Conservation (phyloP, 2,888 invertebrate species). For the Agrotis puta region DNA sequence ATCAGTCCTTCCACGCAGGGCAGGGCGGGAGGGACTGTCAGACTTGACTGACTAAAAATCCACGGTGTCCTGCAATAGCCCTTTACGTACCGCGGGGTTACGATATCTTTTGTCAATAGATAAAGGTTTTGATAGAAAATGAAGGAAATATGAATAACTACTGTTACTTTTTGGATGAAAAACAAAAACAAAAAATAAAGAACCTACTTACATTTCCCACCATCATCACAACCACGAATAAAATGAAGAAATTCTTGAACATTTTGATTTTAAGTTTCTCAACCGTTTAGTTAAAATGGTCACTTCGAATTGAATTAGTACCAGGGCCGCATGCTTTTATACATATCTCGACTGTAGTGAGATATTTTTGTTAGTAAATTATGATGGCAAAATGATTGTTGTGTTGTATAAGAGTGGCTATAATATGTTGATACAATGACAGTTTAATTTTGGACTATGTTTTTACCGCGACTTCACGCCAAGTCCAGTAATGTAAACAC, state of each 20-base stretch:
- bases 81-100: too few species aligned
- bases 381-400: slow-evolving; percentile 45
- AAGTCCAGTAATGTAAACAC: too few species aligned
- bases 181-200: not conserved
- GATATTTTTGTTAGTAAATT: slow-evolving; percentile 39
- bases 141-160: too few species aligned
- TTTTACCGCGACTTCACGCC: not conserved
- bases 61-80: too few species aligned
- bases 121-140: not conserved
- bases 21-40: too few species aligned
- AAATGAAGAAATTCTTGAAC: slow-evolving; percentile 39
- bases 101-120: too few species aligned
- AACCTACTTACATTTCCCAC: slow-evolving; percentile 45
- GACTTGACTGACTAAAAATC: too few species aligned
- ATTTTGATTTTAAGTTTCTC: slow-evolving; percentile 21
- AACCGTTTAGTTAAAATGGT: slow-evolving; percentile 12
- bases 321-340: slow-evolving; percentile 31
- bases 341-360: slow-evolving; percentile 5
- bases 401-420: slow-evolving; percentile 6
- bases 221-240: slow-evolving; percentile 40
- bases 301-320: not conserved
- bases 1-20: too few species aligned
- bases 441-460: slow-evolving; percentile 17
- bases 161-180: not conserved
- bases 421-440: slow-evolving; percentile 19